These are phyloP conservation scores for Stenotaenia linearis DNA, from an alignment of 2,888 invertebrate species.

Conservation along the genomic window DNA sequence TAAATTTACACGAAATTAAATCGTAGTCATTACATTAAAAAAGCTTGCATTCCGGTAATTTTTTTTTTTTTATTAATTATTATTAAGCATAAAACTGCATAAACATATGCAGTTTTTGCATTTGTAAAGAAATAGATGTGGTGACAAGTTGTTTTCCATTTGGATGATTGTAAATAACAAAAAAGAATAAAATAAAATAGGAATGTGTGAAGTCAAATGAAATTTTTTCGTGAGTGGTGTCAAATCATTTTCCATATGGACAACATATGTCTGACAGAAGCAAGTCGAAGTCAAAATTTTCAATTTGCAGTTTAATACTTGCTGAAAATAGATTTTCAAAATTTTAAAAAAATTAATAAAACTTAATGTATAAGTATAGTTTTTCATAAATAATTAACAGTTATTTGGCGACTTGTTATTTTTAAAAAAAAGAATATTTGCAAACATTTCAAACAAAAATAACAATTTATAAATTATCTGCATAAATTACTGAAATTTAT, in stretches of 20 bases:
- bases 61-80: background rate
- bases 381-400: no score
- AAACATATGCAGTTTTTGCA: background rate
- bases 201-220: background rate
- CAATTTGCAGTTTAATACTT: no score
- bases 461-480: no score
- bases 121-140: conserved; percentile 9
- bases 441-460: no score
- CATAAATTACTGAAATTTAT: no score
- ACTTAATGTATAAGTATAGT: no score
- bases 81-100: background rate
- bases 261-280: background rate
- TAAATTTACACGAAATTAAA: background rate
- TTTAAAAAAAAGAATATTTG: no score
- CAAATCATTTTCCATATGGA: background rate
- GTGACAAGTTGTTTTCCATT: conserved; percentile 4
- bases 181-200: conserved; percentile 2
- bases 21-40: background rate
- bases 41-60: background rate
- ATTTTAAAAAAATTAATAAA: no score
- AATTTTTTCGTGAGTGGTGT: background rate
- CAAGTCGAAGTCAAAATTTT: background rate
- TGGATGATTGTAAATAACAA: conserved; percentile 9
- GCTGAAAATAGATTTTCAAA: no score
- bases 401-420: no score